A percentile compares a stretch with the other conserved stretches of the same genome.
Evolutionary conservation across 1,140 invertebrate genomes (phyloP).

Genomic region (Procambarus clarkii): DNA sequence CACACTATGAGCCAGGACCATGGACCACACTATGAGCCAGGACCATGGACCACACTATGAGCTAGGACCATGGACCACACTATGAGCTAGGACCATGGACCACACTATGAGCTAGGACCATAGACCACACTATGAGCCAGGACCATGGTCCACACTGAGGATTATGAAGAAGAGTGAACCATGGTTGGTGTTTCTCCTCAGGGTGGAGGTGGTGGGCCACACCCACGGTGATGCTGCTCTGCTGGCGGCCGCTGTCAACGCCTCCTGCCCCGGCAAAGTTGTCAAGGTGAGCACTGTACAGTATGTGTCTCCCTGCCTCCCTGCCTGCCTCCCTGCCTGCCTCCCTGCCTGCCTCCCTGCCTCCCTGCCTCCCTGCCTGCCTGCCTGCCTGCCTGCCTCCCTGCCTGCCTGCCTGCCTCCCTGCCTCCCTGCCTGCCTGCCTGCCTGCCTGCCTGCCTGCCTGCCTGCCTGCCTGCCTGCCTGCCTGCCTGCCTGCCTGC

Average conservation of each 20-base stretch:
- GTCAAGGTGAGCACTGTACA: slow-evolving; percentile 25
- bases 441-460: too few relatives aligned
- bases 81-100: too few relatives aligned
- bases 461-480: not conserved
- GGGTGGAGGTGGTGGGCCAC: slow-evolving; percentile 51
- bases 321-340: not conserved
- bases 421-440: not conserved
- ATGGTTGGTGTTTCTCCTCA: not conserved
- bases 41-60: too few relatives aligned
- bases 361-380: not conserved
- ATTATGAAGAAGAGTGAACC: too few relatives aligned
- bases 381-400: not conserved
- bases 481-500: not conserved
- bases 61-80: too few relatives aligned
- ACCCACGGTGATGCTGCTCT: slow-evolving; percentile 43
- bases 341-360: not conserved
- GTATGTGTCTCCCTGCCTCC: too few relatives aligned
- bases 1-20: too few relatives aligned
- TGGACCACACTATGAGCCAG: too few relatives aligned
- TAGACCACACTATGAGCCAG: too few relatives aligned
- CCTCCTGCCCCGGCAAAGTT: slow-evolving; percentile 57
- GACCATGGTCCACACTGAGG: too few relatives aligned
- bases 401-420: not conserved
- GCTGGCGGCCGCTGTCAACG: slow-evolving; percentile 35
- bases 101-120: too few relatives aligned